Conservation (phyloP, 2,113 vertebrate genomes). For the Gymnocephalus cernua region DNA sequence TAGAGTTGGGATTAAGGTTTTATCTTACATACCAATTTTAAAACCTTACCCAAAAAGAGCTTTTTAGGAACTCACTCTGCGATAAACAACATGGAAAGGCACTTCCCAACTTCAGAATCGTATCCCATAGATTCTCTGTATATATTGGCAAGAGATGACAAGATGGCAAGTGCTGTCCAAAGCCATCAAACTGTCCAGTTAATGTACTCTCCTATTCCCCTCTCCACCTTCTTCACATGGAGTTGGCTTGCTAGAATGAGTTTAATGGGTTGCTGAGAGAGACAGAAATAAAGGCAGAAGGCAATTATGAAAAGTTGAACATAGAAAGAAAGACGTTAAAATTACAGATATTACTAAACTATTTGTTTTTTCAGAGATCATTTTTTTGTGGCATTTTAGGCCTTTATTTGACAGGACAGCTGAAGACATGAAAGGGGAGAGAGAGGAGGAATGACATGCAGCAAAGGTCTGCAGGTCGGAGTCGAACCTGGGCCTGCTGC, state of each 20-base stretch:
- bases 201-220: slow-evolving; percentile 21
- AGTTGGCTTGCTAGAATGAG: slow-evolving; percentile 26
- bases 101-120: not conserved
- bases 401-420: too few species aligned
- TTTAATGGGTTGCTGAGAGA: slow-evolving; percentile 30
- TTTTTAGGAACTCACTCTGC: slow-evolving; percentile 9
- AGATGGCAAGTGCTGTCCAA: too few species aligned
- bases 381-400: too few species aligned
- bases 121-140: too few species aligned
- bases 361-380: too few species aligned
- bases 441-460: too few species aligned
- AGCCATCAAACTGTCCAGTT: slow-evolving; percentile 43
- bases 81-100: not conserved
- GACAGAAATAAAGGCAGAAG: not conserved
- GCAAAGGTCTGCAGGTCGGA: too few species aligned
- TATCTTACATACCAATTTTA: slow-evolving; percentile 6
- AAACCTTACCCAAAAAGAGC: not conserved
- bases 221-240: slow-evolving; percentile 30
- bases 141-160: too few species aligned
- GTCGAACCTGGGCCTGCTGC: too few species aligned
- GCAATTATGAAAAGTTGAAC: too few species aligned
- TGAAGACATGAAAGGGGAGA: too few species aligned
- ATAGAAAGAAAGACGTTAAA: not conserved
- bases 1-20: slow-evolving; percentile 26
- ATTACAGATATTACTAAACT: too few species aligned